Evolutionary conservation across 2,797 vertebrate species (phyloP).

Genomic region (Diplodus puntazzo): DNA sequence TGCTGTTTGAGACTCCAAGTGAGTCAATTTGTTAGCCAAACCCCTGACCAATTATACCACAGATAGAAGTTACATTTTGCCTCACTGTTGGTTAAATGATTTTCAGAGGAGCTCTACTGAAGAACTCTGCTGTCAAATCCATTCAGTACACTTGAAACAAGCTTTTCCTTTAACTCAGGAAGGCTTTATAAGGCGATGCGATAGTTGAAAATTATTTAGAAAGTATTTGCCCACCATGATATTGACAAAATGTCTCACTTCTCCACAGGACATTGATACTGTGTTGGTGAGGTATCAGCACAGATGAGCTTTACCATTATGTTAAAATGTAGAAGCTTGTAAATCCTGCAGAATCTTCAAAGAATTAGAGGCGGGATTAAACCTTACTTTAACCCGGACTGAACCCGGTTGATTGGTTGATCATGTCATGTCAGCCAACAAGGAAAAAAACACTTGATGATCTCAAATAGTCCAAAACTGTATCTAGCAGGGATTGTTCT

Average conservation of each 20-base stretch:
- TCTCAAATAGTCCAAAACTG: not conserved
- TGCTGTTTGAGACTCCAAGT: constrained; percentile 54
- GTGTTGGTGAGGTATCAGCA: not conserved
- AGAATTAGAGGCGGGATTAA: no score
- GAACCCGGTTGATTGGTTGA: not conserved
- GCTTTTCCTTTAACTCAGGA: not conserved
- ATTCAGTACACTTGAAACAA: not conserved
- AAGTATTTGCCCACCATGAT: not conserved
- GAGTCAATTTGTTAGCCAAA: constrained; percentile 43
- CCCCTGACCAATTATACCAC: constrained; percentile 46
- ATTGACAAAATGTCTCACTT: no score
- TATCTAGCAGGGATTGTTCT: not conserved
- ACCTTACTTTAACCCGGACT: not conserved
- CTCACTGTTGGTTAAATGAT: constrained; percentile 14
- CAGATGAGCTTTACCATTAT: not conserved
- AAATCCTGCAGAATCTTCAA: not conserved
- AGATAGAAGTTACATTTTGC: constrained; percentile 31
- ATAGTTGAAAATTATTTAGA: not conserved
- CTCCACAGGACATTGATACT: no score
- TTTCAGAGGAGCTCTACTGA: not conserved
- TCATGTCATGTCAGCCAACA: not conserved
- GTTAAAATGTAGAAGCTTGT: not conserved
- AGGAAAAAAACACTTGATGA: not conserved
- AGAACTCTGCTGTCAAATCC: not conserved
- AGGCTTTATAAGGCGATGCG: not conserved